Evolutionary conservation across 2,113 vertebrate species (phyloP).

Genomic region (Peromyscus polionotus): DNA sequence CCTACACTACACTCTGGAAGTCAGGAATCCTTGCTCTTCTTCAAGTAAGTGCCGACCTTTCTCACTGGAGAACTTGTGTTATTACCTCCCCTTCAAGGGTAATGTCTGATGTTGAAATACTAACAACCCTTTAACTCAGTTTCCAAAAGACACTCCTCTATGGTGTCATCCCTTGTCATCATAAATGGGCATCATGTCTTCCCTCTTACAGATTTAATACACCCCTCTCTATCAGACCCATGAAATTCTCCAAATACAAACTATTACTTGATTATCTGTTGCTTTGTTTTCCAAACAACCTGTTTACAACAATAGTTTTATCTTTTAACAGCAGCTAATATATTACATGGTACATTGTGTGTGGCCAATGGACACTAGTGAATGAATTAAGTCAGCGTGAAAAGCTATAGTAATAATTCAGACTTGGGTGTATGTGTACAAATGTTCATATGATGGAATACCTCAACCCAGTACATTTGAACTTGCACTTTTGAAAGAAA

Average conservation of each 20-base stretch:
- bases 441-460: neutral
- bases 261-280: neutral
- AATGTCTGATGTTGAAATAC: neutral
- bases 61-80: neutral
- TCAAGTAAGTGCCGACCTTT: neutral
- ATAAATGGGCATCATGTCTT: neutral
- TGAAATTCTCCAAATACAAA: neutral
- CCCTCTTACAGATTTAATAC: neutral
- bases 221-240: neutral
- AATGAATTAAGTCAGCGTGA: conserved; percentile 26
- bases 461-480: neutral
- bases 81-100: neutral
- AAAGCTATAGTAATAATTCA: neutral
- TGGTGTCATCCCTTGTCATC: neutral
- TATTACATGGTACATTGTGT: neutral
- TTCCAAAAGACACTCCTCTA: neutral
- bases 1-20: neutral
- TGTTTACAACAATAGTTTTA: neutral
- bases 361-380: neutral
- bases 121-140: neutral
- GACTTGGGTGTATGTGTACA: neutral
- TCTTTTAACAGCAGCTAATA: neutral
- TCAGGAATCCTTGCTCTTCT: neutral
- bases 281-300: neutral
- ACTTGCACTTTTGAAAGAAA: conserved; percentile 36